Evolutionary conservation across 2,113 vertebrate species (phyloP), one percentile per base, ranked within the genome.

Genomic region (Uria lomvia): DNA sequence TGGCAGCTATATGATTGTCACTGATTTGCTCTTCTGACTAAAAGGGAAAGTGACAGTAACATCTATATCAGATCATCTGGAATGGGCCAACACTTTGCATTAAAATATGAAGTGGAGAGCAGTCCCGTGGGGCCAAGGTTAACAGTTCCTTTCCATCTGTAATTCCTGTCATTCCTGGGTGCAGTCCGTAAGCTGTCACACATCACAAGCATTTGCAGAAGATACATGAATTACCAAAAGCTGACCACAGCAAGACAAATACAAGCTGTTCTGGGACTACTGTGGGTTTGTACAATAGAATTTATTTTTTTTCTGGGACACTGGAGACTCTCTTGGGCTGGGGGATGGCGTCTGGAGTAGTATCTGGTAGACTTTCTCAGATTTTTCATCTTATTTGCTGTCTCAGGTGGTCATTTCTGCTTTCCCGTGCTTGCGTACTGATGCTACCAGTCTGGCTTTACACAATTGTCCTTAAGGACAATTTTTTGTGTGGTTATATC

Each of bases 31-130:
- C 89, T 88, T 96, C 74, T 92, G 81, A 88, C 90, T 74, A 24
- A 74, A 86, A 79, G 74, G 89, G 72, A 94, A 63, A 82, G 95
- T 91, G 94, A 96, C 94, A 86, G 81, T 92, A 90, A 95, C 90
- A 88, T 95, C 94, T 92, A 82, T 85, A 91, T 95, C 79, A 88
- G 91, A 90, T 97, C 93, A 93, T 96, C 96, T 88, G 91, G 77
- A 97, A 75, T 65, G 92, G 96, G 82, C 78, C 92, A 93, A 94
- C 47, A 76, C 83, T 78, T 67, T 96, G 96, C 62, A 85, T 94
- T 97, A 91, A 96, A 95, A 96, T 90, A 81, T 26, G 74, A 65
- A 96, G 75, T 42, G 60, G 77, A 84, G 70, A 96, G 91, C 40
- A 93, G 86, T 92, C 96, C 88, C 60, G 2, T 53, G 79, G 79